phyloP scores from a whole-genome alignment of 2,797 vertebrate species.

The Artibeus jamaicensis region DNA sequence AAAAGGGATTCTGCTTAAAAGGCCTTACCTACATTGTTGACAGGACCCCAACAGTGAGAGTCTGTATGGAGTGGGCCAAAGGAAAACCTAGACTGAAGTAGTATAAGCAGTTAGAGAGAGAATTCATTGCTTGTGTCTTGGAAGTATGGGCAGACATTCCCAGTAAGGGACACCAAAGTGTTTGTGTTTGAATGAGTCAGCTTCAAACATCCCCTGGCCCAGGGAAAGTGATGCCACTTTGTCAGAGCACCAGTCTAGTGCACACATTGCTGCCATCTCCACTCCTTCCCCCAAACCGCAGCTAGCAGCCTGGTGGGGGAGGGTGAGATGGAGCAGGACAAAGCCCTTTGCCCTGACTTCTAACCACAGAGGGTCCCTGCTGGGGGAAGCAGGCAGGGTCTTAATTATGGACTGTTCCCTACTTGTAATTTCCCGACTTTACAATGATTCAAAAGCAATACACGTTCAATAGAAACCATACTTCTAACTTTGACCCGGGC shows the following conservation, averaged over 20 bases:
- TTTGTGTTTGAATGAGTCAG: not conserved
- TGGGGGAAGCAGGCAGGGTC: not conserved
- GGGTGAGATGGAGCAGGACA: not conserved
- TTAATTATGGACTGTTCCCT: not conserved
- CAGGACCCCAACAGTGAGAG: not conserved
- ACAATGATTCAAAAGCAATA: not conserved
- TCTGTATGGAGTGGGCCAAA: not conserved
- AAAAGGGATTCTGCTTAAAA: not conserved
- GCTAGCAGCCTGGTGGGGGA: not conserved
- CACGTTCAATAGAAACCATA: not conserved
- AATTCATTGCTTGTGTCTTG: not conserved
- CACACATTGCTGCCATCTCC: not conserved
- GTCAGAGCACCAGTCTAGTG: not conserved
- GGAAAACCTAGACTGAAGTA: not conserved
- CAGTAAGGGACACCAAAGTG: not conserved
- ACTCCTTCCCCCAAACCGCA: too few species aligned
- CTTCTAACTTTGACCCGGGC: not conserved
- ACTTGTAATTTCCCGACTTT: not conserved
- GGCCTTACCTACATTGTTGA: not conserved
- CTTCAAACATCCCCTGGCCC: not conserved
- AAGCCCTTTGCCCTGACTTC: not conserved
- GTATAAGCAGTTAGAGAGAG: not conserved
- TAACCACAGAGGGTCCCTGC: not conserved
- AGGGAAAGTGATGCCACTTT: not conserved
- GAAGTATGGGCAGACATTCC: not conserved